phyloP scores from a whole-genome alignment of 2,888 invertebrate genomes.

The Perizoma flavofasciatum region DNA sequence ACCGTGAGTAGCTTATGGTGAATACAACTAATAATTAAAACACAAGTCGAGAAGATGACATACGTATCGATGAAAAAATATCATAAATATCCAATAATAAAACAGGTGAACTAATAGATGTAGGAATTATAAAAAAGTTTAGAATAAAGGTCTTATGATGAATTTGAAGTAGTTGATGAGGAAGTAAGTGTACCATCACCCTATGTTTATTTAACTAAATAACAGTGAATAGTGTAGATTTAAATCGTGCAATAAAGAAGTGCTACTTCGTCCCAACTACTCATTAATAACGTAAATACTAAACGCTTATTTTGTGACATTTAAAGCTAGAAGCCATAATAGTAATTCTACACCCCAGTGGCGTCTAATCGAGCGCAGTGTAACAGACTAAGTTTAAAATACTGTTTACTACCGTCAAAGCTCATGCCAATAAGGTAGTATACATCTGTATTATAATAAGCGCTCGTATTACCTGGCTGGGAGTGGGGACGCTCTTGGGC shows the following conservation, averaged over 20 bases:
- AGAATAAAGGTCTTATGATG: constrained; percentile 27
- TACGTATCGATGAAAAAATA: constrained; percentile 29
- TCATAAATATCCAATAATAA: constrained; percentile 31
- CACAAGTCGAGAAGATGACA: constrained; percentile 11
- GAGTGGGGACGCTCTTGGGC: constrained; percentile 84
- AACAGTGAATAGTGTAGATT: constrained; percentile 49
- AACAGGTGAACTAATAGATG: constrained; percentile 22
- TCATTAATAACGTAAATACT: constrained; percentile 38
- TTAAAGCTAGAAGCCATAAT: constrained; percentile 48
- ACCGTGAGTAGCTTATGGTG: constrained; percentile 67
- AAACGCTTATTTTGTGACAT: constrained; percentile 40
- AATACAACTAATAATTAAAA: constrained; percentile 29
- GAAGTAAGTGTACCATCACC: constrained; percentile 64
- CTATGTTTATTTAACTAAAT: constrained; percentile 44
- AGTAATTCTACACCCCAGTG: constrained; percentile 48
- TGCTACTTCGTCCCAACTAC: constrained; percentile 68
- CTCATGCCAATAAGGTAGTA: constrained; percentile 73
- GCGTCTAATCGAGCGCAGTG: constrained; percentile 66
- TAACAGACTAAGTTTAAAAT: constrained; percentile 60
- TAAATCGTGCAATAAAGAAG: constrained; percentile 71
- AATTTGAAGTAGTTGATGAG: constrained; percentile 33
- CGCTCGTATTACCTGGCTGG: constrained; percentile 83
- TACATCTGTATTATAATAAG: constrained; percentile 68
- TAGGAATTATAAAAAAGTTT: constrained; percentile 26
- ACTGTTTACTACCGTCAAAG: constrained; percentile 70